Percentiles rank a stretch among this genome's conserved stretches.
These are phyloP conservation scores for Mimumesa dahlbomi DNA, from an alignment of 2,888 invertebrate genomes.

Conservation along the genomic window DNA sequence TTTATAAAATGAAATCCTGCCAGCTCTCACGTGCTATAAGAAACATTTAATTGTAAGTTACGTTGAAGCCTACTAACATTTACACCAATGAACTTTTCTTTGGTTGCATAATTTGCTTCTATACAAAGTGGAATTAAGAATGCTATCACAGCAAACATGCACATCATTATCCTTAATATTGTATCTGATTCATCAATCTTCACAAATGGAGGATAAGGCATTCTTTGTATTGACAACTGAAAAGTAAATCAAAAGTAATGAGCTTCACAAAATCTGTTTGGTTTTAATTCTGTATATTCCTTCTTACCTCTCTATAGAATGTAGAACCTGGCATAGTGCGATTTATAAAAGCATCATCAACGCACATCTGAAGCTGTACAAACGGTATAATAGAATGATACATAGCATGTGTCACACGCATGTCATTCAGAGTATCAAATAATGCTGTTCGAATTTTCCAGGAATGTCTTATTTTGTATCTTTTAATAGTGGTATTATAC, in stretches of 20 bases:
- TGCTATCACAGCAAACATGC: conserved; percentile 67
- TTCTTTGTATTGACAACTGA: conserved; percentile 73
- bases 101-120: conserved; percentile 72
- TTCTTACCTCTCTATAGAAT: conserved; percentile 38
- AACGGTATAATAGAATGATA: conserved; percentile 57
- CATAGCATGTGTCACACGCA: not conserved
- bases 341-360: conserved; percentile 71
- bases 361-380: conserved; percentile 71
- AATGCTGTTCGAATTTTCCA: conserved; percentile 51
- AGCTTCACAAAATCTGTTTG: not conserved
- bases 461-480: conserved; percentile 70
- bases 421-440: conserved; percentile 46
- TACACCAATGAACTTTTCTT: conserved; percentile 76
- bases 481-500: conserved; percentile 61
- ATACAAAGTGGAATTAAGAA: conserved; percentile 74
- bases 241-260: conserved; percentile 20
- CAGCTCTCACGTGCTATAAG: too few species aligned
- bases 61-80: conserved; percentile 68
- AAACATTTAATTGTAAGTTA: not conserved
- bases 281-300: not conserved
- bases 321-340: conserved; percentile 35
- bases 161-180: conserved; percentile 61
- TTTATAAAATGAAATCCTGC: not conserved
- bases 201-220: conserved; percentile 76
- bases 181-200: conserved; percentile 60